Base-by-base conservation (phyloP, 2,888 invertebrate species). In the Zhuqinia jingwanae region DNA sequence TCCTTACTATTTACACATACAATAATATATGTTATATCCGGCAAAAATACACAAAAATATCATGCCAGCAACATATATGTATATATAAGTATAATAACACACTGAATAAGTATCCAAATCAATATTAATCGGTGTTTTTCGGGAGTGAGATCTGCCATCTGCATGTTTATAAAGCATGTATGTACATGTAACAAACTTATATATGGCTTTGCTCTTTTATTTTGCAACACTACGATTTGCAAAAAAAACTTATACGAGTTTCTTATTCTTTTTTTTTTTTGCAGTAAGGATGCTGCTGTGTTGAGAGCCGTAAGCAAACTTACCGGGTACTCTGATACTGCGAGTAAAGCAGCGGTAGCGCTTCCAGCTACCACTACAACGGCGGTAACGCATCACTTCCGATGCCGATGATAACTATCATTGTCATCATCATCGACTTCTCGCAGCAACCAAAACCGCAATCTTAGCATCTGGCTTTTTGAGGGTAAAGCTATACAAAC, bases 221-320 rank as follows among this genome's bases (percentile, higher is more conserved):
- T n/a, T n/a, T n/a, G n/a, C n/a, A n/a, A n/a, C n/a, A n/a, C n/a
- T n/a, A n/a, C n/a, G n/a, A n/a, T n/a, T n/a, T n/a, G n/a, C n/a
- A n/a, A n/a, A n/a, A n/a, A n/a, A n/a, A n/a, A n/a, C n/a, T n/a
- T n/a, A n/a, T n/a, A n/a, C n/a, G n/a, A n/a, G n/a, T n/a, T 68
- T 70, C 13, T 75, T 45, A 27, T 56, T 20, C 25, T 13, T 22
- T 30, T 13, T n/a, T 22, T 53, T 60, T 73, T 56, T 53, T 58
- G 15, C 73, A 87, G 87, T 73, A 79, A 79, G 81, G 83, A 87
- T 56, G 79, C 78, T 76, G 56, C 58, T 53, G 79, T 83, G 70
- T 84, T 87, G 87, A 87, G 83, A 75, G 87, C 83, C 27, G 87
- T 84, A 25, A 79, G 83, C 20, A 87, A 79, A 80, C 65, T 87